These are phyloP conservation scores for Enteromius radiatus DNA, from an alignment of 2,797 vertebrate species.

Conservation along the genomic window DNA sequence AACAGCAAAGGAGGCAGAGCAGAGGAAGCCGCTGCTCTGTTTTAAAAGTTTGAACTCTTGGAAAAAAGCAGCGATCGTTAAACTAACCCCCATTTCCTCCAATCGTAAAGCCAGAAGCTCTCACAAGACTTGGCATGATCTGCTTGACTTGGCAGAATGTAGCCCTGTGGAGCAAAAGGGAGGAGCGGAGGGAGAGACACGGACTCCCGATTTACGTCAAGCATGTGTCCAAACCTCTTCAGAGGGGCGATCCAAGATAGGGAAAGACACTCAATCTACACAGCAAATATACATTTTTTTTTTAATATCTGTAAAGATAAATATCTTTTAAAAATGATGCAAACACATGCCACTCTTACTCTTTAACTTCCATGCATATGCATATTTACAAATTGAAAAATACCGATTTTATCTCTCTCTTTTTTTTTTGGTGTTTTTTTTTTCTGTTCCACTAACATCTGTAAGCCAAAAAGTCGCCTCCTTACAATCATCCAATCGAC, in stretches of 20 bases:
- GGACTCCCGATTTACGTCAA: conserved; percentile 69
- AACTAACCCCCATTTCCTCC: conserved; percentile 18
- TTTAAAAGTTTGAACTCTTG: conserved; percentile 37
- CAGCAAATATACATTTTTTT: conserved; percentile 88
- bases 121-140: conserved; percentile 52
- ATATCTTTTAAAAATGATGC: conserved; percentile 98
- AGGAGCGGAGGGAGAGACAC: conserved; percentile 48
- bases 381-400: conserved; percentile 99
- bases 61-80: conserved; percentile 32
- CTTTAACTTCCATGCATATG: conserved; percentile 97
- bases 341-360: conserved; percentile 99
- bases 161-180: conserved; percentile 54
- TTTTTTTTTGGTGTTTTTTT: conserved; percentile 71
- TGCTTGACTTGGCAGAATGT: conserved; percentile 56
- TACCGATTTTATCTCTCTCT: conserved; percentile 83
- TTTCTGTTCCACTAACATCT: conserved; percentile 72
- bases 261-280: conserved; percentile 84
- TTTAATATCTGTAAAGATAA: conserved; percentile 98
- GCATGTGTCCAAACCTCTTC: conserved; percentile 60
- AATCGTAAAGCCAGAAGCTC: conserved; percentile 17
- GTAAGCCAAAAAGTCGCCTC: conserved; percentile 82
- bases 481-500: conserved; percentile 84
- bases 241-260: conserved; percentile 58
- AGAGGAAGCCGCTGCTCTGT: conserved; percentile 39
- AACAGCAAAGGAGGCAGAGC: conserved; percentile 34